Evolutionary conservation across 2,888 invertebrate species (phyloP).

Genomic region (Calameuta pallipes): DNA sequence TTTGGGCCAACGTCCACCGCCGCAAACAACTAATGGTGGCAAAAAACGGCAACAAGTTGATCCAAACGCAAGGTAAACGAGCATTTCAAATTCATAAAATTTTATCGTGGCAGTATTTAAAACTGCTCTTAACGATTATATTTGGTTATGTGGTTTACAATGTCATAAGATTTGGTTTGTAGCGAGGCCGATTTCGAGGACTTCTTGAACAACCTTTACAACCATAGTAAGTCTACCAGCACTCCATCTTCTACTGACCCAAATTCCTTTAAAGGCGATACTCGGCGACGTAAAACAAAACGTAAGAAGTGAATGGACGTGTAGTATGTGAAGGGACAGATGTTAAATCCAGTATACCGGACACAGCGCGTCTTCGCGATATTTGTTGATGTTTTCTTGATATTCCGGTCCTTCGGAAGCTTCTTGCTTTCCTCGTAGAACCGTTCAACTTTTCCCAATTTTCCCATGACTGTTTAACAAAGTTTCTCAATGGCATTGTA

Average conservation of each 20-base stretch:
- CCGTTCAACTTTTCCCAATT: background rate
- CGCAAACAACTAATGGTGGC: conserved; percentile 64
- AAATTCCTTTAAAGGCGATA: conserved; percentile 52
- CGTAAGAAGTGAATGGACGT: conserved; percentile 54
- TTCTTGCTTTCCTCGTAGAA: background rate
- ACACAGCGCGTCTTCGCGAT: background rate
- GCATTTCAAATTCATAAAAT: conserved; percentile 1
- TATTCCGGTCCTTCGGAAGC: background rate
- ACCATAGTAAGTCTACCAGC: conserved; percentile 70
- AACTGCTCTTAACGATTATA: conserved; percentile 10
- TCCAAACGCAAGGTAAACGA: conserved; percentile 55
- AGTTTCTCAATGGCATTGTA: background rate
- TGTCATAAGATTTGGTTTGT: conserved; percentile 31
- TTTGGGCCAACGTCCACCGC: conserved; percentile 75
- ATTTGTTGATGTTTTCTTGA: background rate
- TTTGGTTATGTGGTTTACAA: conserved; percentile 4
- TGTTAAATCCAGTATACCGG: background rate
- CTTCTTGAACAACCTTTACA: conserved; percentile 83
- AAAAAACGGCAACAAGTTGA: conserved; percentile 60
- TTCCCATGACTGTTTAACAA: background rate
- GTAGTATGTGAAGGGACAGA: background rate
- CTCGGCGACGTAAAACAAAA: conserved; percentile 60
- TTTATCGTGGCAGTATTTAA: conserved; percentile 25
- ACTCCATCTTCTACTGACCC: conserved; percentile 58
- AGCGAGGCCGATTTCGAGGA: conserved; percentile 84